A percentile compares a stretch with the other conserved stretches of the same genome.
Conservation (phyloP, 2,888 invertebrate species). For the Idaea dimidiata region DNA sequence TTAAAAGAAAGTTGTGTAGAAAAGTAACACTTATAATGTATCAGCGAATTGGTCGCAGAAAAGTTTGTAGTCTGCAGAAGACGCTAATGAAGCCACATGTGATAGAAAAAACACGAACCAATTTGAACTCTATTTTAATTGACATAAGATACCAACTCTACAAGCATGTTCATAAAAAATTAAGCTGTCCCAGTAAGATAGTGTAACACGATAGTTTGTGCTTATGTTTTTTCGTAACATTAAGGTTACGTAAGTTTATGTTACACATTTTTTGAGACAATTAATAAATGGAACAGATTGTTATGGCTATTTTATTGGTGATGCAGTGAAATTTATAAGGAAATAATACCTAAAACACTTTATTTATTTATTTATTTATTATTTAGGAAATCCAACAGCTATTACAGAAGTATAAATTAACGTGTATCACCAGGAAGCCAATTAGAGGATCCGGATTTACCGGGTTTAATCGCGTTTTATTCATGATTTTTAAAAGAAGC, state of each 20-base stretch:
- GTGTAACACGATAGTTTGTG: slow-evolving; percentile 58
- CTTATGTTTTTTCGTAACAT: slow-evolving; percentile 46
- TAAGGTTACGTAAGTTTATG: slow-evolving; percentile 30
- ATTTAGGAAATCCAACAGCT: too few species aligned
- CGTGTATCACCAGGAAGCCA: too few species aligned
- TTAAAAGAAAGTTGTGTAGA: too few species aligned
- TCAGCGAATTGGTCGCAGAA: neutral
- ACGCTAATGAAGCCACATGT: neutral
- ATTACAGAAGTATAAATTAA: too few species aligned
- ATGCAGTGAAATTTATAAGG: neutral
- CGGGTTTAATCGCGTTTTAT: too few species aligned
- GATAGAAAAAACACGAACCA: neutral
- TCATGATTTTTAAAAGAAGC: too few species aligned
- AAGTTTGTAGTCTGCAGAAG: neutral
- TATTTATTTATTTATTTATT: too few species aligned
- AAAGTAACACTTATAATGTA: neutral
- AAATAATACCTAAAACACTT: too few species aligned
- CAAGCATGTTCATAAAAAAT: slow-evolving; percentile 31
- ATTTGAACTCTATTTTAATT: neutral
- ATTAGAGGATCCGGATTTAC: too few species aligned
- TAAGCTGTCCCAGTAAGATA: slow-evolving; percentile 51
- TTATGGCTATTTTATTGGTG: neutral
- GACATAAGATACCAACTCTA: slow-evolving; percentile 24
- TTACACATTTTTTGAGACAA: neutral
- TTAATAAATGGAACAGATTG: neutral